Evolutionary conservation across 37 sponge, comb jelly and placozoan genomes (phyloP), one percentile per base, ranked within the genome.

Genomic region (Axinella damicornis): DNA sequence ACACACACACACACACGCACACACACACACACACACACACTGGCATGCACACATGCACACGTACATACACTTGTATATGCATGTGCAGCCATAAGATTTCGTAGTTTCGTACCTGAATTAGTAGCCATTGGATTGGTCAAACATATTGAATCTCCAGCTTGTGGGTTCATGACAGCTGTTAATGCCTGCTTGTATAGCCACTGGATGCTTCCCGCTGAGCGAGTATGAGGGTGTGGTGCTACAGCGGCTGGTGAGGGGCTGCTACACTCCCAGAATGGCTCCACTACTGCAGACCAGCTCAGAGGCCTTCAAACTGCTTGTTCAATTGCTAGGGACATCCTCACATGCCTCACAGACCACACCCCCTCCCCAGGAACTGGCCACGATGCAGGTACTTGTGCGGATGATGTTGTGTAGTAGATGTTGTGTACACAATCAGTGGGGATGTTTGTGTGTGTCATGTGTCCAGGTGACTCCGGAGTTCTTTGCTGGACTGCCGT

Each of bases 351-450:
- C 83, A 24, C 63, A 55, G 9, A 53, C 54, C 57, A 27, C 22
- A 31, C 57, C 81, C 12, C 52, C 87, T 71, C 87, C 80, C 66
- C 59, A 67, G 38, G 73, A 65, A 22, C 58, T 89, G 63, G 89
- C 83, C 31, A 38, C 82, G 53, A 66, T 57, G 20, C 89, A 89
- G 83, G 89, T 83, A 38, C 2, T 58, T n/a, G n/a, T n/a, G n/a
- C n/a, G n/a, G n/a, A n/a, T n/a, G n/a, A n/a, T n/a, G n/a, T n/a
- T n/a, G n/a, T n/a, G n/a, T n/a, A 39, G 32, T 5, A 35, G 34
- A 33, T 68, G 13, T 56, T 12, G 15, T 24, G 19, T 24, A 15
- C 27, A 65, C 19, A 19, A 20, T 20, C 5, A 72, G 16, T n/a
- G 73, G 5, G 18, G 5, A 28, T 1, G 31, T 33, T 2, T 30